phyloP scores from a whole-genome alignment of 2,888 invertebrate genomes.

The Parnassius mnemosyne region DNA sequence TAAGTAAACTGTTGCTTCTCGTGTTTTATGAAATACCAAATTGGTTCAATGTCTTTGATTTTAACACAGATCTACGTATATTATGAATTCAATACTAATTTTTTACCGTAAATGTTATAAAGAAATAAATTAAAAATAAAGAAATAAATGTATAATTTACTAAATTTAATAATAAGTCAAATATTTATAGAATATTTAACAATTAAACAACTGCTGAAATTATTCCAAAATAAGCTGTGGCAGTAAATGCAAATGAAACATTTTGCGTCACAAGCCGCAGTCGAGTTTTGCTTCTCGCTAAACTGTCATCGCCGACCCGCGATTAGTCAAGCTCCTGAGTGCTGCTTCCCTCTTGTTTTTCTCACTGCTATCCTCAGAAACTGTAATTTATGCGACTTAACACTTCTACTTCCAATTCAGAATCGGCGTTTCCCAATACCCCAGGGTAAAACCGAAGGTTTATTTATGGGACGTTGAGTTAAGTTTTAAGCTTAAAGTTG shows the following conservation, averaged over 20 bases:
- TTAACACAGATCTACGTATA: too few species aligned
- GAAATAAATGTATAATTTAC: too few species aligned
- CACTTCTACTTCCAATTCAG: conserved; percentile 70
- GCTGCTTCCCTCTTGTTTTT: conserved; percentile 78
- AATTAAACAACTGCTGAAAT: too few species aligned
- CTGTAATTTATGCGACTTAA: conserved; percentile 79
- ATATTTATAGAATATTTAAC: too few species aligned
- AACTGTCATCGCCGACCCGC: conserved; percentile 71
- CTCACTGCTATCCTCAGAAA: conserved; percentile 66
- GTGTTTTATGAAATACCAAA: conserved; percentile 17
- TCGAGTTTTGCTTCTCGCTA: conserved; percentile 29
- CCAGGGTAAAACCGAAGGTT: conserved; percentile 76
- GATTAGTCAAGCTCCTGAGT: conserved; percentile 78
- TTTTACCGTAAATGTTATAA: too few species aligned
- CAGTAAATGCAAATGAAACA: too few species aligned
- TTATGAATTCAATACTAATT: too few species aligned
- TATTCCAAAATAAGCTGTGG: too few species aligned
- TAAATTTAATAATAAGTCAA: too few species aligned
- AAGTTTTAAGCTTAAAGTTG: conserved; percentile 72
- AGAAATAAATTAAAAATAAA: too few species aligned
- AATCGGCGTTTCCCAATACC: conserved; percentile 60
- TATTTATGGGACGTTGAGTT: conserved; percentile 75
- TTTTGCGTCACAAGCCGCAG: conserved; percentile 22
- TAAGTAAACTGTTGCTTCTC: conserved; percentile 19
- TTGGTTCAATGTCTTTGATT: conserved; percentile 20